These are phyloP conservation scores for Lophochroa leadbeateri DNA, from an alignment of 2,113 vertebrate species.

Conservation along the genomic window DNA sequence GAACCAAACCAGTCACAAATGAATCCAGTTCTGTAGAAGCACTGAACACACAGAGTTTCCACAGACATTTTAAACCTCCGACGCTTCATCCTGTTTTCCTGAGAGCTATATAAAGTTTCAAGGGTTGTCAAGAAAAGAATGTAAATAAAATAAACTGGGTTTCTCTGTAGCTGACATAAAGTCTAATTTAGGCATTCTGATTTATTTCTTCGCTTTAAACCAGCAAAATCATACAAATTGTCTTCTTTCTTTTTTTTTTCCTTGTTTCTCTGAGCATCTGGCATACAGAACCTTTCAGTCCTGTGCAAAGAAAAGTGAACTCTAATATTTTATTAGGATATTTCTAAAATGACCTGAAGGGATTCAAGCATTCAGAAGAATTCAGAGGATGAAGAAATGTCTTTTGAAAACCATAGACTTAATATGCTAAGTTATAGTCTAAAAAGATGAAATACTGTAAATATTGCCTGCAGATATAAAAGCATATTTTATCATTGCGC, in stretches of 20 bases:
- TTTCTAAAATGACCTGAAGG: not conserved
- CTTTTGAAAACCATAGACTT: not conserved
- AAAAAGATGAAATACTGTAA: not conserved
- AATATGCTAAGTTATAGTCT: not conserved
- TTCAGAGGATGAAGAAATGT: not conserved
- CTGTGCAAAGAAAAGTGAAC: not conserved
- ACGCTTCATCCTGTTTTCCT: not conserved
- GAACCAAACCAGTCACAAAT: not conserved
- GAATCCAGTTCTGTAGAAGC: not conserved
- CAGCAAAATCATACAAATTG: not conserved
- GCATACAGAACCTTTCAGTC: not conserved
- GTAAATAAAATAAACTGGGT: not conserved
- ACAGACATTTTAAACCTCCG: not conserved
- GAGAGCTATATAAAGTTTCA: not conserved
- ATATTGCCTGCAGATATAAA: not conserved
- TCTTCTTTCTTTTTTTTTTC: not conserved
- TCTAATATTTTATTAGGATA: not conserved
- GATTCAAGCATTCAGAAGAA: not conserved
- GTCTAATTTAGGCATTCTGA: not conserved
- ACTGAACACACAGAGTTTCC: not conserved
- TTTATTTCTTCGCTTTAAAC: not conserved
- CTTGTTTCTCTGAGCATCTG: not conserved
- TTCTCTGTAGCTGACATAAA: not conserved
- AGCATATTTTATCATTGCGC: not conserved
- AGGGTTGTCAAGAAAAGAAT: not conserved